Base-by-base conservation (phyloP, 2,113 vertebrate genomes). In the Dissostichus mawsoni region DNA sequence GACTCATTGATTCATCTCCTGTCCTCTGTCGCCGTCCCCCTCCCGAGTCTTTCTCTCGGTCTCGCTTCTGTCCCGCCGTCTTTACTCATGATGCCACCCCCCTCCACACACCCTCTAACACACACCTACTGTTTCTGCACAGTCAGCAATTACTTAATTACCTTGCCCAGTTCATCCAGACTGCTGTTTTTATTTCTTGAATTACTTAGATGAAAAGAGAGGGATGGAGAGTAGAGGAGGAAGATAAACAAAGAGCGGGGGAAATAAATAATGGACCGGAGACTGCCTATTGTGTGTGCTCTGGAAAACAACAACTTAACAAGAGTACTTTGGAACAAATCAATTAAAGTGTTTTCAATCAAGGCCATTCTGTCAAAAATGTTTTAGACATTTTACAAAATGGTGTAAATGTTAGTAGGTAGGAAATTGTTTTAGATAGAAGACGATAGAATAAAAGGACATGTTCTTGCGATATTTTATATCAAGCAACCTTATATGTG, bases 71-170 rank as follows among this genome's bases (percentile, higher is more conserved):
- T 83, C 62, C 69, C 0, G 36, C 12, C n/a, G 52, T 74, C 68
- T 77, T 70, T 50, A 4, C 66, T 68, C 4, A 11, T 75, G 68
- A 51, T n/a, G 45, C 56, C 3, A 5, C 33, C 7, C 13, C 29
- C 69, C 61, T 77, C 55, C 65, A 56, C 66, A 41, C 61, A 47
- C 59, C 53, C 62, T 11, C 50, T 47, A 20, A 44, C 20, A 61
- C 61, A 50, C 68, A 25, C 51, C 53, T 16, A 25, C 69, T 58
- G 59, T 72, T 66, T 73, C 66, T 69, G 65, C 78, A 71, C 68
- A 74, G 65, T 83, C 61, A 86, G 79, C 74, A 86, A 75, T 83
- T 79, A 74, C 67, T 74, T 85, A 87, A 90, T 84, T 85, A 76
- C 77, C 73, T 66, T 36, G 69, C 57, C 59, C 47, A 66, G 82